Conservation (phyloP, 2,888 invertebrate genomes). For the Matsumyia berberina region DNA sequence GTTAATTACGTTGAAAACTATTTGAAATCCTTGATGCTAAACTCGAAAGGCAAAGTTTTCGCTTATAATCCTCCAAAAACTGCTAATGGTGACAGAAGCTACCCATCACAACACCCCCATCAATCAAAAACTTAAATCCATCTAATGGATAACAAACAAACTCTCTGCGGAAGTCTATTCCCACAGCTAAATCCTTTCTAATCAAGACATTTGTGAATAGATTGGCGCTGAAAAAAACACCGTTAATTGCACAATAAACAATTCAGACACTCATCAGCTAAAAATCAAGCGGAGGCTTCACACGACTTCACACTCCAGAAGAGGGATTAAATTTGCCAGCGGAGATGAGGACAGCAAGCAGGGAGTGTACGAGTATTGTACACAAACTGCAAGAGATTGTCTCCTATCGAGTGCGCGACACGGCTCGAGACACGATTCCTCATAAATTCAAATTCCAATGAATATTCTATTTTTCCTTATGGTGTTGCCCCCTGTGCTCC, state of each 20-base stretch:
- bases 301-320: slow-evolving; percentile 39
- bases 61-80: no score
- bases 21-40: no score
- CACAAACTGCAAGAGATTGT: slow-evolving; percentile 26
- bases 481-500: slow-evolving; percentile 31
- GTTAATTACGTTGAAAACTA: no score
- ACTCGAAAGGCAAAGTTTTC: no score
- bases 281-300: slow-evolving; percentile 2
- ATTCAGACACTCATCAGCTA: not conserved
- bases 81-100: no score
- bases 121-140: not conserved
- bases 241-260: slow-evolving; percentile 11
- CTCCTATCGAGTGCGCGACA: slow-evolving; percentile 11
- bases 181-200: slow-evolving; percentile 23
- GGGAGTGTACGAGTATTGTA: not conserved
- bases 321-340: slow-evolving; percentile 28
- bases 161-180: slow-evolving; percentile 15
- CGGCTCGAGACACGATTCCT: slow-evolving; percentile 61
- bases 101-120: no score
- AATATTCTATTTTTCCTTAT: slow-evolving; percentile 60
- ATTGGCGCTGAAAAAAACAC: slow-evolving; percentile 11
- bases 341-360: slow-evolving; percentile 3
- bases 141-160: not conserved
- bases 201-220: slow-evolving; percentile 17
- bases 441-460: slow-evolving; percentile 74